Conservation (phyloP, 2,888 invertebrate genomes). For the Agriopis leucophaearia region DNA sequence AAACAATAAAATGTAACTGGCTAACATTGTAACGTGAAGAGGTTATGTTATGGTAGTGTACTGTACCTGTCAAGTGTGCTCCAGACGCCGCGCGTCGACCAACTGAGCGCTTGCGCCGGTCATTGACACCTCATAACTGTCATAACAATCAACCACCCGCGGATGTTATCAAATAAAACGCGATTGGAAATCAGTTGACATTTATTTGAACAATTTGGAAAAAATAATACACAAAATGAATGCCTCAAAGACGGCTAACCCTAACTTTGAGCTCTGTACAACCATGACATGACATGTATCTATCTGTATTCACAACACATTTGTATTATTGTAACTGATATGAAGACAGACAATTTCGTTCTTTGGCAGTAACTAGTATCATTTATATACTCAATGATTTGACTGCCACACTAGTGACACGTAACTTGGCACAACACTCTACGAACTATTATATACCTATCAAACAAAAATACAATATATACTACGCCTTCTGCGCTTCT, state of each 20-base stretch:
- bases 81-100: not conserved
- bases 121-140: slow-evolving; percentile 2
- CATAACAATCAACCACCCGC: slow-evolving; percentile 10
- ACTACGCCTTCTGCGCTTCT: slow-evolving; percentile 52
- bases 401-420: slow-evolving; percentile 46
- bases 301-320: slow-evolving; percentile 75
- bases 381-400: slow-evolving; percentile 37
- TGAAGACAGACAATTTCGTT: slow-evolving; percentile 69
- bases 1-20: not conserved
- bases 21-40: not conserved
- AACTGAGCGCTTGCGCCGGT: slow-evolving; percentile 5
- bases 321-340: slow-evolving; percentile 53
- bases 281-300: slow-evolving; percentile 62
- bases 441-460: slow-evolving; percentile 44
- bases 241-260: slow-evolving; percentile 66
- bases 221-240: slow-evolving; percentile 72
- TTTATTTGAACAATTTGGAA: slow-evolving; percentile 81
- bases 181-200: slow-evolving; percentile 70
- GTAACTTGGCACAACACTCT: slow-evolving; percentile 49
- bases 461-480: slow-evolving; percentile 57
- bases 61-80: slow-evolving; percentile 15
- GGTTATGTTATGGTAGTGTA: not conserved
- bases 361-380: slow-evolving; percentile 55
- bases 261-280: slow-evolving; percentile 74
- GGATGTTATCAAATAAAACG: slow-evolving; percentile 53